phyloP scores from a whole-genome alignment of 30 jellyfish, hydroid and myxozoan species.

The Sanderia malayensis region DNA sequence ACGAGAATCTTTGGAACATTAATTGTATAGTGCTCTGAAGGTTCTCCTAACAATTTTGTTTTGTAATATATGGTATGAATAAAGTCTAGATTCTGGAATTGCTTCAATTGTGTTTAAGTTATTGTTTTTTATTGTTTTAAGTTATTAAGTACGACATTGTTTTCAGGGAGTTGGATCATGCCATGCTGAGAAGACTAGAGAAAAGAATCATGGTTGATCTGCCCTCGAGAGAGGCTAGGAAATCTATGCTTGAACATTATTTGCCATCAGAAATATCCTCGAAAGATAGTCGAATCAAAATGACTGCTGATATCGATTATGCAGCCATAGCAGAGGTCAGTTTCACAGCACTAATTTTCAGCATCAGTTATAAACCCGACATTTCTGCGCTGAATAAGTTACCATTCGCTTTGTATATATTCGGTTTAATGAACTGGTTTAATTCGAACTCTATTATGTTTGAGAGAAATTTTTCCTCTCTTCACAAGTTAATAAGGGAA shows the following conservation, averaged over 20 bases:
- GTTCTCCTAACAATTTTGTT: background rate
- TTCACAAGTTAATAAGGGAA: too few relatives aligned
- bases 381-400: too few relatives aligned
- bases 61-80: background rate
- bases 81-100: background rate
- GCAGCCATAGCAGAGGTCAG: slow-evolving; percentile 71
- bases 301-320: slow-evolving; percentile 63
- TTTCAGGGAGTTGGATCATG: slow-evolving; percentile 92
- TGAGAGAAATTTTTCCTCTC: too few relatives aligned
- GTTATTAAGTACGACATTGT: too few relatives aligned
- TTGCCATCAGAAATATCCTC: slow-evolving; percentile 59
- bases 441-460: too few relatives aligned
- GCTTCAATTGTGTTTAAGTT: background rate
- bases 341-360: too few relatives aligned
- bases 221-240: slow-evolving; percentile 83
- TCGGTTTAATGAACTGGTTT: too few relatives aligned
- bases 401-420: too few relatives aligned
- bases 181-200: slow-evolving; percentile 91
- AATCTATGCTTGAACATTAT: slow-evolving; percentile 77
- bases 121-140: too few relatives aligned
- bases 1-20: background rate
- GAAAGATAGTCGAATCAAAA: slow-evolving; percentile 17
- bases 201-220: slow-evolving; percentile 83
- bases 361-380: too few relatives aligned
- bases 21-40: background rate